These are phyloP conservation scores for Uromys caudimaculatus DNA, from an alignment of 2,797 vertebrate genomes.

Conservation along the genomic window DNA sequence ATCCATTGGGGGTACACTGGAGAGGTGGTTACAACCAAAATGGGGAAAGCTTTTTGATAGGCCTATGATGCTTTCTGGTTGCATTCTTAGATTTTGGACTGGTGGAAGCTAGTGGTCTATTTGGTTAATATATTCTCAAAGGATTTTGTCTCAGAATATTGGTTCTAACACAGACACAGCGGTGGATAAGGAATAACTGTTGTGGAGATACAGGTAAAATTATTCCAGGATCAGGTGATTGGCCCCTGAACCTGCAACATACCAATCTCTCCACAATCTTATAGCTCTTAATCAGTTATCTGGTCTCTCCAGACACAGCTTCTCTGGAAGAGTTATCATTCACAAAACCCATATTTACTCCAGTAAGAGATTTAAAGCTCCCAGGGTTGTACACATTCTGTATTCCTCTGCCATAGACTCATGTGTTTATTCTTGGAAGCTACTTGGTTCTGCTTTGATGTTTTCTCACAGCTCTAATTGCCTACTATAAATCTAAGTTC, in stretches of 20 bases:
- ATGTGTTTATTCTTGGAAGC: background rate
- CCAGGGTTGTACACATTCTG: background rate
- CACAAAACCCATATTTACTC: background rate
- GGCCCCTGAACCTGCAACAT: background rate
- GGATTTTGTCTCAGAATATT: background rate
- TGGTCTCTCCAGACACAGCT: background rate
- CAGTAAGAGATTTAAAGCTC: background rate
- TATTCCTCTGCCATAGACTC: background rate
- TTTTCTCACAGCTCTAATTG: background rate
- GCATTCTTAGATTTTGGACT: background rate
- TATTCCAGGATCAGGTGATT: background rate
- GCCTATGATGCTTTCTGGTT: background rate
- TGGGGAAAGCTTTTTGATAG: no score
- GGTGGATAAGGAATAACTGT: background rate
- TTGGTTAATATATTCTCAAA: background rate
- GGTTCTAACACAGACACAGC: background rate
- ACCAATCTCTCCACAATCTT: background rate
- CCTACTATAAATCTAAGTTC: background rate
- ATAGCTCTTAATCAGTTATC: background rate
- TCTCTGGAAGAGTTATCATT: background rate
- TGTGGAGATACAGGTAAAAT: background rate
- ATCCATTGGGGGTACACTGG: background rate
- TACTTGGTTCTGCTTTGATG: constrained; percentile 3
- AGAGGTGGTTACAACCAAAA: background rate
- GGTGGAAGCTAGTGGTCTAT: background rate